Evolutionary conservation across 2,888 invertebrate genomes (phyloP).

Genomic region (Mellilla xanthometata): DNA sequence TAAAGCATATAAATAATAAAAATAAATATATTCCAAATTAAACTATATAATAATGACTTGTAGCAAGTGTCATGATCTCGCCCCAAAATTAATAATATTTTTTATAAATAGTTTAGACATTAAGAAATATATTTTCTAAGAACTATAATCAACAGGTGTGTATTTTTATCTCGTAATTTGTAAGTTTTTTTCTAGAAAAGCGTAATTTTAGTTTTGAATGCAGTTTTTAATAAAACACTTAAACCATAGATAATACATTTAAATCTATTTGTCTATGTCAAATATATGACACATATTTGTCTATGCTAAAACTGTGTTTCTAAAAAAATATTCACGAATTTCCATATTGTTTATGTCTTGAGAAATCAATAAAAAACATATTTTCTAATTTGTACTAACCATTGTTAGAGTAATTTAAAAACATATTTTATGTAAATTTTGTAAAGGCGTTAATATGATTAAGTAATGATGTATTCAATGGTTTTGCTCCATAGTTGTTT

Average conservation of each 20-base stretch:
- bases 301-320: no score
- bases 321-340: no score
- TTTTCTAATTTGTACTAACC: conserved; percentile 61
- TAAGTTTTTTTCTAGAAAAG: no score
- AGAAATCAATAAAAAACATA: conserved; percentile 39
- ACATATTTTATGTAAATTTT: conserved; percentile 64
- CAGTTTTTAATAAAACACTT: no score
- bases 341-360: conserved; percentile 26
- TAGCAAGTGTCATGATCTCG: conserved; percentile 42
- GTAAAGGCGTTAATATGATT: conserved; percentile 52
- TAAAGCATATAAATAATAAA: no score
- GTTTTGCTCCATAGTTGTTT: conserved; percentile 44
- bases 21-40: no score
- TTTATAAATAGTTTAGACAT: conserved; percentile 37
- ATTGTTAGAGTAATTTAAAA: conserved; percentile 43
- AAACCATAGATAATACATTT: no score
- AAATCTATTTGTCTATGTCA: no score
- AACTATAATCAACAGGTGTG: conserved; percentile 43
- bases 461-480: conserved; percentile 20
- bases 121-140: conserved; percentile 58
- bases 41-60: neutral
- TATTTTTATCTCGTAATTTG: conserved; percentile 34
- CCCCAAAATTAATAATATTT: conserved; percentile 45
- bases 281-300: no score
- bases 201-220: no score